Conservation (phyloP, 2,113 vertebrate species). For the Syrmaticus mikado region DNA sequence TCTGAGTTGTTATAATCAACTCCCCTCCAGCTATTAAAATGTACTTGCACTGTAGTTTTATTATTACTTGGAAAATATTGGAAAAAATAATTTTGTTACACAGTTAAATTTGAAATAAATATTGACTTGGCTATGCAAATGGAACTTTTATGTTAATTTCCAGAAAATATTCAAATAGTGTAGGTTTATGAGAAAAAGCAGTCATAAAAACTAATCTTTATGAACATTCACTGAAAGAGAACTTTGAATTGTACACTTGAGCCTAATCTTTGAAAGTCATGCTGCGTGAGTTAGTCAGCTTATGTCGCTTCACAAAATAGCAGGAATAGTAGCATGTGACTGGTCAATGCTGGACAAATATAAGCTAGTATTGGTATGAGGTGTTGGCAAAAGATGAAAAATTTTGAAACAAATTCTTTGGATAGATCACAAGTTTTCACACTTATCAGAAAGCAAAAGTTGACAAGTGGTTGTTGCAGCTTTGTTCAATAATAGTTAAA, state of each 20-base stretch:
- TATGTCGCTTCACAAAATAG: background rate
- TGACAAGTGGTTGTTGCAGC: background rate
- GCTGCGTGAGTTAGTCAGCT: background rate
- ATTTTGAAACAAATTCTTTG: background rate
- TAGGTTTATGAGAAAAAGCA: conserved; percentile 14
- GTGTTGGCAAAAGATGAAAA: background rate
- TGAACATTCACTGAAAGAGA: conserved; percentile 39
- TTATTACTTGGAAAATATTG: conserved; percentile 54
- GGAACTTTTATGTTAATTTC: conserved; percentile 51
- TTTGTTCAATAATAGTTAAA: background rate
- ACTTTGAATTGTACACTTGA: conserved; percentile 31
- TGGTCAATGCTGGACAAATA: background rate
- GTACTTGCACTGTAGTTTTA: conserved; percentile 64
- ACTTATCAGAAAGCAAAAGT: background rate
- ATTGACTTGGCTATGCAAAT: conserved; percentile 51
- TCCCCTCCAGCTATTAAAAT: conserved; percentile 69
- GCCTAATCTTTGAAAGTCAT: conserved; percentile 24
- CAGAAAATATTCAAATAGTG: conserved; percentile 39
- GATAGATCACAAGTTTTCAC: background rate
- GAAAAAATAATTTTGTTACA: conserved; percentile 52
- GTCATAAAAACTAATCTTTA: conserved; percentile 21
- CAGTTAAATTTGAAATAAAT: conserved; percentile 60
- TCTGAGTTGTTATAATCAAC: conserved; percentile 55
- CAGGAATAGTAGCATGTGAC: background rate
- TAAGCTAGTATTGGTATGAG: background rate